Percentiles rank a stretch among this genome's conserved stretches.
phyloP scores from a whole-genome alignment of 2,888 invertebrate species.

The Epicampocera succincta region DNA sequence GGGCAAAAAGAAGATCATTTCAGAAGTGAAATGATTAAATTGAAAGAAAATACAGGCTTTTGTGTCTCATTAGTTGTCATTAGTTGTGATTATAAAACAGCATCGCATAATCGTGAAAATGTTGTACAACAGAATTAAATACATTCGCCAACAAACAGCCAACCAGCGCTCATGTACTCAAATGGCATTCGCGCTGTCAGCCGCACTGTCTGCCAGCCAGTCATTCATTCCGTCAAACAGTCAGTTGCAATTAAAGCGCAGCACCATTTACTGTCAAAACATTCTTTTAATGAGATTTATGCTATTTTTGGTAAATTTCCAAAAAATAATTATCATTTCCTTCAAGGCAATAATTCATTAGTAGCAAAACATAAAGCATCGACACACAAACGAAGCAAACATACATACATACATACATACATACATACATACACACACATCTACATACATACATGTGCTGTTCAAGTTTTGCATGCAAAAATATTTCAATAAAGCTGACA shows the following conservation, averaged over 20 bases:
- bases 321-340: conserved; percentile 79
- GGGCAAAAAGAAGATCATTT: neutral
- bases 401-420: conserved; percentile 1
- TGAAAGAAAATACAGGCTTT: conserved; percentile 4
- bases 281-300: conserved; percentile 77
- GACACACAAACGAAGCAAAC: neutral
- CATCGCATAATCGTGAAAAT: conserved; percentile 47
- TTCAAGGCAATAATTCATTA: conserved; percentile 71
- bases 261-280: conserved; percentile 64
- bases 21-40: neutral
- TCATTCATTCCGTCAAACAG: conserved; percentile 13
- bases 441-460: conserved; percentile 2
- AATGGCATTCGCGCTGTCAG: neutral
- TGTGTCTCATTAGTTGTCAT: conserved; percentile 69
- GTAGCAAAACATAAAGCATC: conserved; percentile 41
- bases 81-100: conserved; percentile 62
- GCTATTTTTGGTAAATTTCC: conserved; percentile 79
- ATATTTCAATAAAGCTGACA: conserved; percentile 32
- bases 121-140: neutral
- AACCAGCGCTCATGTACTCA: neutral
- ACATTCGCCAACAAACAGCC: conserved; percentile 19
- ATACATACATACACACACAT: neutral
- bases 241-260: conserved; percentile 51
- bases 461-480: conserved; percentile 23
- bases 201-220: neutral